These are phyloP conservation scores for Rhinichthys osculus DNA, from an alignment of 2,797 vertebrate genomes.

Conservation along the genomic window DNA sequence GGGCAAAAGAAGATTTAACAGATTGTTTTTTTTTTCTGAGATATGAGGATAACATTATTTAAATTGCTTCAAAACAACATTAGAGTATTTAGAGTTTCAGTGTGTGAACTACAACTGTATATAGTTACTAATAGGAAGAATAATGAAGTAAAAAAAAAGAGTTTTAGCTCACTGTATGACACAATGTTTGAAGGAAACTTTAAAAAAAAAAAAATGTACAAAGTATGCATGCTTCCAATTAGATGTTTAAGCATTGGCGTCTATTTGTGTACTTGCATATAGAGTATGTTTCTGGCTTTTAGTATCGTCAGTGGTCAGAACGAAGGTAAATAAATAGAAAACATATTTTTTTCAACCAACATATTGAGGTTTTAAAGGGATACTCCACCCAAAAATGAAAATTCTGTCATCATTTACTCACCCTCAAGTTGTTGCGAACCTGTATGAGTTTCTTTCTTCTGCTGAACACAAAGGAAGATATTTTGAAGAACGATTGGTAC, in stretches of 20 bases:
- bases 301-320: background rate
- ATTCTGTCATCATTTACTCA: too few relatives aligned
- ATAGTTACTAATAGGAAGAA: background rate
- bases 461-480: too few relatives aligned
- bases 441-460: too few relatives aligned
- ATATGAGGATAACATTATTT: conserved; percentile 62
- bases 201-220: background rate
- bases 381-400: too few relatives aligned
- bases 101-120: background rate
- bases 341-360: background rate
- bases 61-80: conserved; percentile 66
- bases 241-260: background rate
- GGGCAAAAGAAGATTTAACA: conserved; percentile 72
- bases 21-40: conserved; percentile 62
- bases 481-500: too few relatives aligned
- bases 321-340: background rate
- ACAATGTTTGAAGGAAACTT: background rate
- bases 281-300: background rate
- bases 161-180: background rate
- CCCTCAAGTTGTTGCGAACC: too few relatives aligned
- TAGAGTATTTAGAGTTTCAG: background rate
- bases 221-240: background rate
- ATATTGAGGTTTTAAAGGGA: background rate
- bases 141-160: background rate
- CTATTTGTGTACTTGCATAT: background rate